phyloP scores from a whole-genome alignment of 2,888 invertebrate genomes.

The Sisyra nigra region DNA sequence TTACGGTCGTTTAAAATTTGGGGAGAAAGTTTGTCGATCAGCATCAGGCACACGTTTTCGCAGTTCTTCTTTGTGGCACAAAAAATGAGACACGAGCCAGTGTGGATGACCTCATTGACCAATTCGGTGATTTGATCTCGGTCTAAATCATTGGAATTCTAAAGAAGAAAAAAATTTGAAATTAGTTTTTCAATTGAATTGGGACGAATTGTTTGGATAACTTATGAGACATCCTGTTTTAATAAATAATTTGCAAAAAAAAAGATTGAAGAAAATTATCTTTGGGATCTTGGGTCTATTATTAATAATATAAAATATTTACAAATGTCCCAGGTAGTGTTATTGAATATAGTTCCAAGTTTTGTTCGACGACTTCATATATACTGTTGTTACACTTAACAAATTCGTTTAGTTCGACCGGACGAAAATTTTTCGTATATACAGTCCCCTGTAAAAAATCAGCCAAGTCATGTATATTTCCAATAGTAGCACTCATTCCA shows the following conservation, averaged over 20 bases:
- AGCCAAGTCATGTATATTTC: slow-evolving; percentile 70
- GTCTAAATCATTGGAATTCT: slow-evolving; percentile 55
- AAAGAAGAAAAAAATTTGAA: slow-evolving; percentile 14
- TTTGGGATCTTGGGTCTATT: no score
- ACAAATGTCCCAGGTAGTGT: no score
- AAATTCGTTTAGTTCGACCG: slow-evolving; percentile 70
- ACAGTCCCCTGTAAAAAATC: slow-evolving; percentile 66
- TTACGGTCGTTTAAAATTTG: neutral
- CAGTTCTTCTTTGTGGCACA: slow-evolving; percentile 87
- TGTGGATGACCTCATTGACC: slow-evolving; percentile 65
- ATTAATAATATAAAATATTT: no score
- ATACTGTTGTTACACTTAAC: slow-evolving; percentile 53
- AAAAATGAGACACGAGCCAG: slow-evolving; percentile 72
- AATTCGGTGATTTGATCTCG: slow-evolving; percentile 69
- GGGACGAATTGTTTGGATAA: neutral
- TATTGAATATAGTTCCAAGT: no score
- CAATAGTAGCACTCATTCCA: slow-evolving; percentile 96
- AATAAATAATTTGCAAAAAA: no score
- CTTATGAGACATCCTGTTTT: no score
- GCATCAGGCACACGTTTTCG: slow-evolving; percentile 70
- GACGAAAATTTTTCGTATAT: slow-evolving; percentile 75
- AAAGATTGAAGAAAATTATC: no score
- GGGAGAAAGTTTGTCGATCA: slow-evolving; percentile 21
- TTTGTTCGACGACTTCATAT: slow-evolving; percentile 28
- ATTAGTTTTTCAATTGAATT: neutral